phyloP scores from a whole-genome alignment of 2,888 invertebrate genomes.

The Phasia obesa region DNA sequence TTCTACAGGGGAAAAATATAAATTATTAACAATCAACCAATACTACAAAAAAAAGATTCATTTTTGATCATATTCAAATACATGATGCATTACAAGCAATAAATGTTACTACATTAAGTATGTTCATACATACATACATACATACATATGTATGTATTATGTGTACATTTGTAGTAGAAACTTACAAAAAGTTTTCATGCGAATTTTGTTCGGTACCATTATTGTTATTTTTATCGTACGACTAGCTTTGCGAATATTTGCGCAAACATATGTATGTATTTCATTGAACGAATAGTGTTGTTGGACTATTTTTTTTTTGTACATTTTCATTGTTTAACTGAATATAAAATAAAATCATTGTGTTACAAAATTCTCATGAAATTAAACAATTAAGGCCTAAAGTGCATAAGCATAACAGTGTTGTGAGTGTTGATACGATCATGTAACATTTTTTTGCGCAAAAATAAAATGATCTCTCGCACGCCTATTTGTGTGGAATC shows the following conservation, averaged over 20 bases:
- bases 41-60: constrained; percentile 35
- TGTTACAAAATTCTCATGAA: constrained; percentile 68
- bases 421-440: constrained; percentile 3
- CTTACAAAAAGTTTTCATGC: constrained; percentile 56
- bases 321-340: constrained; percentile 52
- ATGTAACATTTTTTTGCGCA: no score
- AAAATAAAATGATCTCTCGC: no score
- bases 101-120: not conserved
- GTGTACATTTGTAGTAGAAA: not conserved
- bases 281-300: no score
- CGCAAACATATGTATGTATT: not conserved
- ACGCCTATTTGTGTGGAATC: no score
- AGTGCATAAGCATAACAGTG: constrained; percentile 11
- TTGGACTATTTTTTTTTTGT: constrained; percentile 5
- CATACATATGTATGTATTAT: not conserved
- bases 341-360: constrained; percentile 56
- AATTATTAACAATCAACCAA: constrained; percentile 25
- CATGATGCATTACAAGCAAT: constrained; percentile 57
- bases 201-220: constrained; percentile 55
- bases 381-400: constrained; percentile 56
- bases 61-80: constrained; percentile 60
- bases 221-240: constrained; percentile 40
- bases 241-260: constrained; percentile 14
- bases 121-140: not conserved
- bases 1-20: constrained; percentile 40